phyloP scores from a whole-genome alignment of 2,113 vertebrate species.

The Numida meleagris region DNA sequence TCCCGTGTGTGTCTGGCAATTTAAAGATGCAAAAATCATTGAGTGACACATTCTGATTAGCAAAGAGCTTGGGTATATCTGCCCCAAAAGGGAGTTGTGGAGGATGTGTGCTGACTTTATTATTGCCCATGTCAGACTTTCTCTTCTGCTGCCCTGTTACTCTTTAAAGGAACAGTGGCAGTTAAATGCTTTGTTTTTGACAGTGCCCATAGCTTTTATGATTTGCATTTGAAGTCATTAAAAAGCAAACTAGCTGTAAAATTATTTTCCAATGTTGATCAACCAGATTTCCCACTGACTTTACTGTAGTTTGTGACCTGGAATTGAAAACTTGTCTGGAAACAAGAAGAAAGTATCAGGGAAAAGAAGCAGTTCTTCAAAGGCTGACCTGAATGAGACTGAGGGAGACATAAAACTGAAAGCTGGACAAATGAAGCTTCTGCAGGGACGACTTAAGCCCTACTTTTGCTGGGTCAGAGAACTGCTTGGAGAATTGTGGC shows the following conservation, averaged over 20 bases:
- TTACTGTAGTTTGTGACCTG: neutral
- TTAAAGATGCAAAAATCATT: constrained; percentile 52
- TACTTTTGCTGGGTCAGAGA: neutral
- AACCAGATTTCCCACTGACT: neutral
- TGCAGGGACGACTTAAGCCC: neutral
- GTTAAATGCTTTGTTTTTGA: neutral
- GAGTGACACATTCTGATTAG: constrained; percentile 53
- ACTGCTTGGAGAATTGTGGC: neutral
- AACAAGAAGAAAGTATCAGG: neutral
- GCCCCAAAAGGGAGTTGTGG: neutral
- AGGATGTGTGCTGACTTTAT: neutral
- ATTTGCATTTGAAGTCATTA: neutral
- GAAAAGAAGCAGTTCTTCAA: neutral
- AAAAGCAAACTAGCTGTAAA: neutral
- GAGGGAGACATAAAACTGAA: neutral
- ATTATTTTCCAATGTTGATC: fast-evolving
- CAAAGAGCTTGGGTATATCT: constrained; percentile 31
- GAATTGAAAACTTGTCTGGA: neutral
- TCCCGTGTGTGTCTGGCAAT: constrained; percentile 35
- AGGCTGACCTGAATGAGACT: neutral
- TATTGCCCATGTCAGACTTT: neutral
- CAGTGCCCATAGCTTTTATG: neutral
- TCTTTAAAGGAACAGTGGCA: neutral
- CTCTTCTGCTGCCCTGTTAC: neutral
- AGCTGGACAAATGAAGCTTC: neutral